Evolutionary conservation across 2,797 vertebrate species (phyloP).

Genomic region (Phaenicophaeus curvirostris): DNA sequence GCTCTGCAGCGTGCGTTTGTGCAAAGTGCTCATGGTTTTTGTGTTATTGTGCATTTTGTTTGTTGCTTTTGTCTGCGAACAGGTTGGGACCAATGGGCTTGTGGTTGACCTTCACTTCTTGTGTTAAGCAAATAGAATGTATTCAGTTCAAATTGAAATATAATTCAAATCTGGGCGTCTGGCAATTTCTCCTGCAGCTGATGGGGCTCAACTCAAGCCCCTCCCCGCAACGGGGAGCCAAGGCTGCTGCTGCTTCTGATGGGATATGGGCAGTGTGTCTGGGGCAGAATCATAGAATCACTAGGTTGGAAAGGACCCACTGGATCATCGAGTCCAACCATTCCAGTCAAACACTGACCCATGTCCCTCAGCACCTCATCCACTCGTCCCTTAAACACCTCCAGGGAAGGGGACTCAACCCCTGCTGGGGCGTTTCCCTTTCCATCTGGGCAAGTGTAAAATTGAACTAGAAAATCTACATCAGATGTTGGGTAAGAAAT

Average conservation of each 20-base stretch:
- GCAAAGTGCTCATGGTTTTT: not conserved
- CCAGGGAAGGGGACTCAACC: no score
- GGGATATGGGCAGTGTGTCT: not conserved
- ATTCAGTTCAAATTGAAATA: not conserved
- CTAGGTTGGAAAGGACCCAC: no score
- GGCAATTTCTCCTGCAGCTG: accelerated
- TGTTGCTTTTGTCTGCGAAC: not conserved
- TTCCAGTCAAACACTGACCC: no score
- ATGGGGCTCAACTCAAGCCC: not conserved
- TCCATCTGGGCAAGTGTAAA: not conserved
- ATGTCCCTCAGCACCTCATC: no score
- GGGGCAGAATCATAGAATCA: not conserved
- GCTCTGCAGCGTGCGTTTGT: not conserved
- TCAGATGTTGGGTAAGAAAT: not conserved
- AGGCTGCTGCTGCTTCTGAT: not conserved
- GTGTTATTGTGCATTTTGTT: not conserved
- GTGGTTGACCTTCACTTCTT: not conserved
- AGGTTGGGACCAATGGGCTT: accelerated
- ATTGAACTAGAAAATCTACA: not conserved
- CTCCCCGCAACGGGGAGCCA: not conserved
- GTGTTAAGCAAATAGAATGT: not conserved
- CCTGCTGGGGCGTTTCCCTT: not conserved
- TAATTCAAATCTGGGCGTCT: not conserved
- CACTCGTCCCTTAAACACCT: no score
- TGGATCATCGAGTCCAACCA: no score